A percentile compares a stretch with the other conserved stretches of the same genome.
phyloP scores from a whole-genome alignment of 2,113 vertebrate species.

The Gadus chalcogrammus region DNA sequence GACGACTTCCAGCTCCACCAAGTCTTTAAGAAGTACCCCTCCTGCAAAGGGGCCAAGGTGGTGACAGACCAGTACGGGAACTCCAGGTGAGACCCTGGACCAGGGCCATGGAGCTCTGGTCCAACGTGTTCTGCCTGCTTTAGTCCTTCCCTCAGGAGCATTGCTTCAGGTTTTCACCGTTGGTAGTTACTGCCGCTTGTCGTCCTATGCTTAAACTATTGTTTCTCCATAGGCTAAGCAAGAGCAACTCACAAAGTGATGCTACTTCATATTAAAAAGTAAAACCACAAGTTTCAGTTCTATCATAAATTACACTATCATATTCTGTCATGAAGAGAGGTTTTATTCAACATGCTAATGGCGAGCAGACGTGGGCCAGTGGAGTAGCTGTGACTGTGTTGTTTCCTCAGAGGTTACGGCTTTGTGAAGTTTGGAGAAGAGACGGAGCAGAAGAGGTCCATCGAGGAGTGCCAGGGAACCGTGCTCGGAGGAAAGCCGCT shows the following conservation, averaged over 20 bases:
- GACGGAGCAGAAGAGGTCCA: conserved; percentile 88
- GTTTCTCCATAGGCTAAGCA: conserved; percentile 83
- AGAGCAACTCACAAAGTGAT: conserved; percentile 84
- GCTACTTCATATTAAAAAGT: conserved; percentile 84
- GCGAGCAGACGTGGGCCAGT: conserved; percentile 19
- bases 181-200: conserved; percentile 52
- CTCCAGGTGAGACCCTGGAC: conserved; percentile 72
- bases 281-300: conserved; percentile 82
- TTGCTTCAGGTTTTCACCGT: conserved; percentile 50
- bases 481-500: conserved; percentile 85
- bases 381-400: conserved; percentile 51
- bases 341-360: conserved; percentile 46
- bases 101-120: neutral
- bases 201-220: conserved; percentile 78
- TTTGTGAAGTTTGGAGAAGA: conserved; percentile 89
- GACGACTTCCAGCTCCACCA: conserved; percentile 89
- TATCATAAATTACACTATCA: conserved; percentile 77
- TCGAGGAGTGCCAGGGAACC: conserved; percentile 89
- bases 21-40: conserved; percentile 87
- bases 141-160: conserved; percentile 10
- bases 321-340: conserved; percentile 65
- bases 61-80: conserved; percentile 86
- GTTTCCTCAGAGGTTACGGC: conserved; percentile 81
- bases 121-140: neutral
- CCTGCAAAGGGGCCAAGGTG: conserved; percentile 90